Conservation (phyloP, 2,797 vertebrate species). For the Tokudaia muenninki region DNA sequence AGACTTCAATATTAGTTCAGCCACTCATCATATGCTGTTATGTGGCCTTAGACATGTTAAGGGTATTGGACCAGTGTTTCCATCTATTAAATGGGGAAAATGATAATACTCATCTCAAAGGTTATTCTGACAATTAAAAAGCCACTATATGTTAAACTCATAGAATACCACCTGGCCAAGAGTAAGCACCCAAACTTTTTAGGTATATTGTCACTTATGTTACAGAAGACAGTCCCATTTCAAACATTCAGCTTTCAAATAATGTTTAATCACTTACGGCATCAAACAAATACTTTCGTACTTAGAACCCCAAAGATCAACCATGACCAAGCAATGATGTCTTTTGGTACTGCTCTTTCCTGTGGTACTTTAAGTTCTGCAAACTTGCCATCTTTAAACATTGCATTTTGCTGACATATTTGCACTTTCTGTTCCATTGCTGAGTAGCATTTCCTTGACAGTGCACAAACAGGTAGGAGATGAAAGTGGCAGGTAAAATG, state of each 20-base stretch:
- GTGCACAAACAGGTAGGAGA: not conserved
- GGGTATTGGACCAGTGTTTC: not conserved
- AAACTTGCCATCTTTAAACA: not conserved
- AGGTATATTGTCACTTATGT: not conserved
- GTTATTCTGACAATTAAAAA: not conserved
- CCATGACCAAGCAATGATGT: not conserved
- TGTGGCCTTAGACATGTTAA: not conserved
- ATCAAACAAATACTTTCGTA: not conserved
- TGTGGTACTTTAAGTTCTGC: not conserved
- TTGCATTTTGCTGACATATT: not conserved
- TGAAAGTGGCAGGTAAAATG: not conserved
- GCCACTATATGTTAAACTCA: not conserved
- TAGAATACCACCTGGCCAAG: not conserved
- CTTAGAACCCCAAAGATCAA: not conserved
- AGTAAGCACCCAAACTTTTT: not conserved
- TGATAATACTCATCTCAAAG: not conserved
- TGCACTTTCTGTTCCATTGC: not conserved
- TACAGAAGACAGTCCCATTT: not conserved
- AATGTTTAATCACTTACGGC: not conserved
- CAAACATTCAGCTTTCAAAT: not conserved
- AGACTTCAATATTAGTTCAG: not conserved
- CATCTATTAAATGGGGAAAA: not conserved
- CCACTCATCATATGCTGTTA: not conserved
- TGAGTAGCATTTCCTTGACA: not conserved
- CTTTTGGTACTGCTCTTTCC: not conserved